Evolutionary conservation across 2,888 invertebrate species (phyloP), one percentile per base, ranked within the genome.

Genomic region (Eledone cirrhosa): DNA sequence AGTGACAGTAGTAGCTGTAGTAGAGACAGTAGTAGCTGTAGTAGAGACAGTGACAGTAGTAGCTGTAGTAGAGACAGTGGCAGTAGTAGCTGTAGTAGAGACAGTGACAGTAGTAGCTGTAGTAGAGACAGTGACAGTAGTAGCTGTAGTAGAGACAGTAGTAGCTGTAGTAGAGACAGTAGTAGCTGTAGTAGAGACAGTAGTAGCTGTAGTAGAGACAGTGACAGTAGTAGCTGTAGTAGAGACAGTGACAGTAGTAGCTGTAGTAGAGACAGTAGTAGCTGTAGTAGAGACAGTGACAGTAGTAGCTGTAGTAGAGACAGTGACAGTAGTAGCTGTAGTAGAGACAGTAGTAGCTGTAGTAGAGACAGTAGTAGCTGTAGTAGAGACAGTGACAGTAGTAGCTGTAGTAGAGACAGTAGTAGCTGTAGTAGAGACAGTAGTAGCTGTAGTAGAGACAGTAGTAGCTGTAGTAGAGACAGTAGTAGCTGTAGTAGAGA

Each of bases 161-260:
- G 69, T 69, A 69, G 69, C 24, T 22, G 69, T 69, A 69, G 69
- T 24, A 69, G 69, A 22, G 24, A 24, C 29, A 69, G 69, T 24
- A 69, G 69, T 24, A 69, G 69, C 24, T 22, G 69, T 69, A 69
- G 69, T 69, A 69, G 69, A 22, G 24, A 24, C 24, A 24, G 69
- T 69, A 69, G 69, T 24, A 69, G 69, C 24, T 22, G 69, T 69
- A 69, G 69, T 24, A 69, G 69, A 22, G 24, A 24, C 29, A 69
- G 69, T 24, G 24, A 24, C 69, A 69, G 69, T 69, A 69, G 69
- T 69, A 69, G n/a, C n/a, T n/a, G n/a, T n/a, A n/a, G 69, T 69
- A 69, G 69, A 14, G 16, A 14, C 69, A 27, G 69, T 27, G 24
- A 24, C 69, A 27, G 69, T 69, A 27, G 69, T 24, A 27, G 69